Evolutionary conservation across 2,797 vertebrate species (phyloP).

Genomic region (Eulemur coronatus): DNA sequence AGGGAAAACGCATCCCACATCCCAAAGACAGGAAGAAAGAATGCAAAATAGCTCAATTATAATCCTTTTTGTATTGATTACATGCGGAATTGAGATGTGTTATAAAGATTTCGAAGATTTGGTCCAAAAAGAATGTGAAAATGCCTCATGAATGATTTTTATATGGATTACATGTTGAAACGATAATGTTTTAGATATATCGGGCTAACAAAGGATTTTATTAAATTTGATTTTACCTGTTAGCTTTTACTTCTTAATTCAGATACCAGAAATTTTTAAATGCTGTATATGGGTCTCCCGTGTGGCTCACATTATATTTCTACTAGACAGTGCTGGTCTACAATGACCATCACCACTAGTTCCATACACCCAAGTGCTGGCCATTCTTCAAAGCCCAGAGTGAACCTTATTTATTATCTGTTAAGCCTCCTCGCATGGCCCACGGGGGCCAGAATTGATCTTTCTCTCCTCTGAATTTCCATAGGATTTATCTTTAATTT

Average conservation of each 20-base stretch:
- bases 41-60: neutral
- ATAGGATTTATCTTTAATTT: neutral
- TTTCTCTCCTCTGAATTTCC: neutral
- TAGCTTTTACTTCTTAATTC: neutral
- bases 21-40: neutral
- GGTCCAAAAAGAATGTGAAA: neutral
- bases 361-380: accelerated
- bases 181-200: neutral
- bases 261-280: neutral
- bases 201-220: neutral
- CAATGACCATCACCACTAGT: neutral
- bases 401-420: neutral
- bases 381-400: neutral
- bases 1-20: neutral
- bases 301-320: neutral
- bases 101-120: neutral
- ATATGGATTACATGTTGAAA: neutral
- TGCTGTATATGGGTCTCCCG: neutral
- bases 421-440: neutral
- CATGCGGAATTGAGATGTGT: neutral
- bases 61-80: neutral
- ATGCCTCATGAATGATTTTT: neutral
- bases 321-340: neutral
- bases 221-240: neutral
- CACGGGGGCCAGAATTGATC: neutral